Percentiles rank a stretch among this genome's conserved stretches.
These are phyloP conservation scores for Stichopus chloronotus DNA, from an alignment of 35 echinoderm and acorn worm genomes.

Conservation along the genomic window DNA sequence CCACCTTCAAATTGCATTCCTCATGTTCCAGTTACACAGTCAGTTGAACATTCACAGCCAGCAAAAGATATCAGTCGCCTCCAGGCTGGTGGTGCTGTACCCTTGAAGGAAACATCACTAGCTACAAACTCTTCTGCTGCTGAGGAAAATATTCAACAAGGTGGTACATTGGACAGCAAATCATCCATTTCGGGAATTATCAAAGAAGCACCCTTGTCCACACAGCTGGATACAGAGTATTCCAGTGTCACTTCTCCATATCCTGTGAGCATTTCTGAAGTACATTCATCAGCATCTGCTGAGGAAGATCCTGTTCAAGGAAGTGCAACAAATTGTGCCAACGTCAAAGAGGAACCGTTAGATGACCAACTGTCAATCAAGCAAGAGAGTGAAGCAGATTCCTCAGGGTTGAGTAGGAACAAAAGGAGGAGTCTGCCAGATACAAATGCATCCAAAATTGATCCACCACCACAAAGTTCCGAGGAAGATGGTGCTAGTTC, in stretches of 20 bases:
- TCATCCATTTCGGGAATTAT: no score
- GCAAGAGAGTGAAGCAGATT: not conserved
- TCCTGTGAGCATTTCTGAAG: constrained; percentile 6
- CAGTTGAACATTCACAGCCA: no score
- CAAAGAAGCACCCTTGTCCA: no score
- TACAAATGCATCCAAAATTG: not conserved
- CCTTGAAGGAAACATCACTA: no score
- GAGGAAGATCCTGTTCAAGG: not conserved
- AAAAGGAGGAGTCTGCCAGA: not conserved
- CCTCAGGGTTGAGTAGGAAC: not conserved
- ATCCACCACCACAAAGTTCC: not conserved
- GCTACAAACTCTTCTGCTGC: no score
- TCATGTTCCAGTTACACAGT: no score
- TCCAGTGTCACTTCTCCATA: not conserved
- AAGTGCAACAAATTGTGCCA: not conserved
- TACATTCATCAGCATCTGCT: not conserved
- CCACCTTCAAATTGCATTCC: no score
- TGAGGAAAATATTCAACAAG: no score
- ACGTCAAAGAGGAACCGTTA: not conserved
- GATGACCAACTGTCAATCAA: not conserved
- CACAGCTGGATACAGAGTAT: not conserved
- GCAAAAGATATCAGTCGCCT: no score
- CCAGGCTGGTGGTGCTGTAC: no score
- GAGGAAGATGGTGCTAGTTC: not conserved
- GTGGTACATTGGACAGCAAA: no score